Conservation (phyloP, 2,888 invertebrate genomes). For the Mamestra brassicae region DNA sequence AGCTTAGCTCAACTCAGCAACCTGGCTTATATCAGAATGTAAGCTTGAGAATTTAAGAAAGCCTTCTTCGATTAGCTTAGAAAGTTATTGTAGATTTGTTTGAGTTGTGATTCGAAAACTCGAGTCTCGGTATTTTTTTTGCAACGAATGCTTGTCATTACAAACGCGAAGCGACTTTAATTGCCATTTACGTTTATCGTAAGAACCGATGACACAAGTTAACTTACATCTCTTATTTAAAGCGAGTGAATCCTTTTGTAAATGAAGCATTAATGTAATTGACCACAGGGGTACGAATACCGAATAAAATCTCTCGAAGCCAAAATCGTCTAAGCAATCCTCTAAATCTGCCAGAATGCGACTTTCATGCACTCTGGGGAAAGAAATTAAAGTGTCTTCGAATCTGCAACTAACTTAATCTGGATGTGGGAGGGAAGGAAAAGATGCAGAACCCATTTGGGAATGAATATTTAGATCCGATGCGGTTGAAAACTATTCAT, state of each 20-base stretch:
- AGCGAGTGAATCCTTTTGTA: not conserved
- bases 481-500: not conserved
- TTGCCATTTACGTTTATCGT: not conserved
- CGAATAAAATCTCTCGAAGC: slow-evolving; percentile 16
- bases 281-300: not conserved
- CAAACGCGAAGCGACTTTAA: no score
- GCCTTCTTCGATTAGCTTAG: no score
- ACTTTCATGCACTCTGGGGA: slow-evolving; percentile 16
- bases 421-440: slow-evolving; percentile 4
- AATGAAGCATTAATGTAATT: slow-evolving; percentile 5
- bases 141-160: no score
- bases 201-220: not conserved
- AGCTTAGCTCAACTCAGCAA: not conserved
- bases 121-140: no score
- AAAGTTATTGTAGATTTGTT: no score
- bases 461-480: slow-evolving; percentile 31
- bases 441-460: slow-evolving; percentile 30
- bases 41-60: no score
- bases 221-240: not conserved
- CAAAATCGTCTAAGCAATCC: slow-evolving; percentile 4
- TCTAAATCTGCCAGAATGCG: slow-evolving; percentile 30
- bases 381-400: slow-evolving; percentile 25
- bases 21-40: no score
- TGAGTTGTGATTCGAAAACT: no score
- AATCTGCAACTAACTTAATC: slow-evolving; percentile 22